Conservation (phyloP, 2,888 invertebrate species). For the Nasonovia ribisnigri region DNA sequence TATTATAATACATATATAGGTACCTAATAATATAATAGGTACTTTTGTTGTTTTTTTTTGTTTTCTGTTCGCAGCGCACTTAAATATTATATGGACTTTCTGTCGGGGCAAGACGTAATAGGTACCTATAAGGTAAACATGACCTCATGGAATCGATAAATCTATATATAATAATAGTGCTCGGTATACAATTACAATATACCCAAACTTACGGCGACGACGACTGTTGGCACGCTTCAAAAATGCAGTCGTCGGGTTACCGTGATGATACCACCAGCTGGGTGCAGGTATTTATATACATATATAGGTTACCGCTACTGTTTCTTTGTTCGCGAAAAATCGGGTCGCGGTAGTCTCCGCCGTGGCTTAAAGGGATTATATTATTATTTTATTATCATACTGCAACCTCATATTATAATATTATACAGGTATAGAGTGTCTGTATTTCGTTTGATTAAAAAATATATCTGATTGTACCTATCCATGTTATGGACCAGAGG, state of each 20-base stretch:
- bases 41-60: background rate
- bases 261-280: background rate
- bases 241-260: constrained; percentile 5
- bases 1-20: background rate
- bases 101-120: background rate
- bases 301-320: background rate
- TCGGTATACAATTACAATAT: no score
- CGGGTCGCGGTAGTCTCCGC: background rate
- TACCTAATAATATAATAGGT: background rate
- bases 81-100: background rate
- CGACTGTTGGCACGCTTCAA: background rate
- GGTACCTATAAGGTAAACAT: background rate
- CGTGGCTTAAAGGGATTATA: no score
- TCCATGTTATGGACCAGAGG: no score
- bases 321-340: background rate
- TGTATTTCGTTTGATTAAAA: background rate
- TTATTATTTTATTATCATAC: background rate
- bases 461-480: background rate
- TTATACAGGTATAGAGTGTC: background rate
- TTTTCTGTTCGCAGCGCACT: background rate
- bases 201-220: background rate
- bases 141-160: background rate
- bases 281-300: background rate
- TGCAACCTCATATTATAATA: background rate
- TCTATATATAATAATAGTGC: background rate